phyloP scores from a whole-genome alignment of 2,113 vertebrate species.

The Cnemophilus loriae region DNA sequence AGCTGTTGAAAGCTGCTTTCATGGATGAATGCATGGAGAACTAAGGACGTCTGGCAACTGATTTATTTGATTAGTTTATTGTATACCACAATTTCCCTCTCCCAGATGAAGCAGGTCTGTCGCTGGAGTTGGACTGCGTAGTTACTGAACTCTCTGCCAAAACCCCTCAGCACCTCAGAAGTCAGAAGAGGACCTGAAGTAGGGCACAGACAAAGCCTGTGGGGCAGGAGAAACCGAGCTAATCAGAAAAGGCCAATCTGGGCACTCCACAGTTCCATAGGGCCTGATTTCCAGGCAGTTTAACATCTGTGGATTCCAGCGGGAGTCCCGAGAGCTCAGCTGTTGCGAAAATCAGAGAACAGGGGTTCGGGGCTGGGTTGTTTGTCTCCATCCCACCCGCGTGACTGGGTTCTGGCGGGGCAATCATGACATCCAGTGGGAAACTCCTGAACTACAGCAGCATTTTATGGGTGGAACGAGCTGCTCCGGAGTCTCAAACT shows the following conservation, averaged over 20 bases:
- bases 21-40: neutral
- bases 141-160: neutral
- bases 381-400: neutral
- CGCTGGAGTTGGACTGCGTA: neutral
- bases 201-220: neutral
- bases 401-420: neutral
- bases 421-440: conserved; percentile 38
- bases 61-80: conserved; percentile 22
- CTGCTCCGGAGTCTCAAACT: neutral
- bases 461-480: rapidly evolving
- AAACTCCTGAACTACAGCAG: neutral
- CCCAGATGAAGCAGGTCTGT: neutral
- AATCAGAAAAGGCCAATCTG: neutral
- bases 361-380: rapidly evolving
- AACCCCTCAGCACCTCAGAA: neutral
- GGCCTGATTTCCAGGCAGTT: neutral
- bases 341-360: neutral
- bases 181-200: neutral
- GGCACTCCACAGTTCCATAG: neutral
- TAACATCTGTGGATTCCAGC: neutral
- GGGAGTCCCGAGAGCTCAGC: neutral
- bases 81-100: neutral
- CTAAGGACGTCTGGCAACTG: neutral
- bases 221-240: neutral
- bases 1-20: conserved; percentile 25